phyloP scores from a whole-genome alignment of 2,113 vertebrate genomes.

The Butastur rufipennis region DNA sequence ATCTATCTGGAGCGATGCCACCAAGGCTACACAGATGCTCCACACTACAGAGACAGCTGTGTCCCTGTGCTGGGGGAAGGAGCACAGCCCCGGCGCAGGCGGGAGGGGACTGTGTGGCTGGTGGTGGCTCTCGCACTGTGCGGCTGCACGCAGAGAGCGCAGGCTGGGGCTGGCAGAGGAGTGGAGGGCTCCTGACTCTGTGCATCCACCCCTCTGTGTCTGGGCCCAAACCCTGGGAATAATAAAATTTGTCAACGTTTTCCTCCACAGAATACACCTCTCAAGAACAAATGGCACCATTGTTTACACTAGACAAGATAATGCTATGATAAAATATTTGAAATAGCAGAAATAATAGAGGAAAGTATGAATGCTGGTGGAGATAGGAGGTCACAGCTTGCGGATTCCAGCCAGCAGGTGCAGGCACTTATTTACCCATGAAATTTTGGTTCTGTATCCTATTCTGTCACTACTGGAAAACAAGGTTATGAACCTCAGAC shows the following conservation, averaged over 20 bases:
- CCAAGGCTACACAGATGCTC: not conserved
- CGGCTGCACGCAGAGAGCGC: accelerated
- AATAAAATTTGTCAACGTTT: not conserved
- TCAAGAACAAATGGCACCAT: not conserved
- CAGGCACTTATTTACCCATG: not conserved
- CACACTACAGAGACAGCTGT: not conserved
- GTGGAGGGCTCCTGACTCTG: not conserved
- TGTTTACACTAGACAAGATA: not conserved
- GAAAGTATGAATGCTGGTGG: not conserved
- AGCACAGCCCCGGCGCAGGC: accelerated
- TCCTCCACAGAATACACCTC: not conserved
- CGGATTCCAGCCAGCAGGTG: not conserved
- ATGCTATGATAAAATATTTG: not conserved
- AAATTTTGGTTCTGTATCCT: not conserved
- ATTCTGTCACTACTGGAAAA: not conserved
- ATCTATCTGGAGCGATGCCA: not conserved
- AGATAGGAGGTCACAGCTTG: not conserved
- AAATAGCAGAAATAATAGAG: not conserved
- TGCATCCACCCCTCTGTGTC: not conserved
- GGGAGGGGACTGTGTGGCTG: not conserved
- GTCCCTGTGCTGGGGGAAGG: not conserved
- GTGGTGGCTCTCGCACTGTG: not conserved
- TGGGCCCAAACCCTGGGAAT: not conserved
- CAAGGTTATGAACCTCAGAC: not conserved
- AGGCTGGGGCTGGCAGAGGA: not conserved